Base-by-base conservation (phyloP, 2,888 invertebrate genomes). In the Temnothorax unifasciatus region DNA sequence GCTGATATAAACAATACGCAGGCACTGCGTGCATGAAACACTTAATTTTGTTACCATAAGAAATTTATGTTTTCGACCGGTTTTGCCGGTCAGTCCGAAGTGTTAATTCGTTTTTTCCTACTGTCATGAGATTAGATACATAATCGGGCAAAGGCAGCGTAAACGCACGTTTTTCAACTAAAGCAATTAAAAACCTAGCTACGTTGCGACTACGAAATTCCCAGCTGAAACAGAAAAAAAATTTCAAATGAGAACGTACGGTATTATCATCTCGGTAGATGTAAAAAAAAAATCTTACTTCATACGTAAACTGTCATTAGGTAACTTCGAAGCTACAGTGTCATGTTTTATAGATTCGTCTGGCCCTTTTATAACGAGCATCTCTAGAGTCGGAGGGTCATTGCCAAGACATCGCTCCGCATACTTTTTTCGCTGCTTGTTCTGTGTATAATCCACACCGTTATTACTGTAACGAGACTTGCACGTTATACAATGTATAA, bases 371-470 rank as follows among this genome's bases (percentile, higher is more conserved):
- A 93, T 79, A 61, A 82, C 86, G 34, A 94, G 83, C 34, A 76
- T 77, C 76, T 94, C 93, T 61, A 94, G 86, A 59, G 71, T 91
- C 13, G 93, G 92, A 61, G 93, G 87, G 59, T 92, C 83, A 9
- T 91, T 68, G 15, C 93, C 92, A 63, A 93, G 93, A 89, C 91
- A 92, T 73, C 89, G 86, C 38, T 92, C 83, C 8, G 88, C 87
- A 77, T 92, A 92, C 75, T 91, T 87, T 84, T 84, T 88, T 21
- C 94, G 88, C 29, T 93, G 90, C 34, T 90, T 90, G 47, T 86
- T 85, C 59, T 93, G 92, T 13, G 92, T 92, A 79, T 92, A 94
- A 86, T 94, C 91, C 68, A 92, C 89, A 11, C 94, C 94, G 4
- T 89, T 87, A n/a, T 75, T 71, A 73, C 93, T 93, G 59, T n/a